Percentiles rank a stretch among this genome's conserved stretches.
Evolutionary conservation across 2,797 vertebrate genomes (phyloP).

Genomic region (Gadopsis bispinosus): DNA sequence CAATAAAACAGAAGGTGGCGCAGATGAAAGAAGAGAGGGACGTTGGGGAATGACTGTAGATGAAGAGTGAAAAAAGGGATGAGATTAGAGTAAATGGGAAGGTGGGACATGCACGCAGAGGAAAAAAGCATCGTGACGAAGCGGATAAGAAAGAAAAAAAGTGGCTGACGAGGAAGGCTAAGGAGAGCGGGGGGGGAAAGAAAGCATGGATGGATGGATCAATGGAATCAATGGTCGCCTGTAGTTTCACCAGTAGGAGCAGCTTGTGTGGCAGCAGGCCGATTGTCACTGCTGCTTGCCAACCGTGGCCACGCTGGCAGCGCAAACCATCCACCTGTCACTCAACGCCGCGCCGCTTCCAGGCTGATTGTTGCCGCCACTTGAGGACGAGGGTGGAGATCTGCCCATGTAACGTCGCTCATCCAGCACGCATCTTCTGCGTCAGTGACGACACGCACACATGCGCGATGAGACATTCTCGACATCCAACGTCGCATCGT

Average conservation of each 20-base stretch:
- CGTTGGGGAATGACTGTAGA: constrained; percentile 18
- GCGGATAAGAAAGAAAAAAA: neutral
- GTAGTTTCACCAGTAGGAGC: constrained; percentile 71
- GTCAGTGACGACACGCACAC: neutral
- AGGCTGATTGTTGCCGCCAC: constrained; percentile 35
- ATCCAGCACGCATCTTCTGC: neutral
- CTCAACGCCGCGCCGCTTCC: constrained; percentile 59
- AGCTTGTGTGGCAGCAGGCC: constrained; percentile 85
- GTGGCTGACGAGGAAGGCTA: neutral
- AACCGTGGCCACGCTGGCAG: constrained; percentile 72
- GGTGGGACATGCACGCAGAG: neutral
- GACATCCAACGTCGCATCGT: neutral
- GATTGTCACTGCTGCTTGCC: constrained; percentile 80
- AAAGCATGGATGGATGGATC: neutral
- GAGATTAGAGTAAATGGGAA: constrained; percentile 14
- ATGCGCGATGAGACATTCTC: neutral
- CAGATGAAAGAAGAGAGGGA: constrained; percentile 19
- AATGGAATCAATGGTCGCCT: constrained; percentile 36
- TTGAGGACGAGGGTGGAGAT: constrained; percentile 18
- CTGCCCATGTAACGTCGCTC: neutral
- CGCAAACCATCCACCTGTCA: constrained; percentile 78
- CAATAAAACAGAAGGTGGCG: constrained; percentile 10
- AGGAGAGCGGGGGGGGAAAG: too few relatives aligned
- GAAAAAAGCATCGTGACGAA: neutral
- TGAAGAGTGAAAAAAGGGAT: constrained; percentile 3